Base-by-base conservation (phyloP, 2,113 vertebrate species). In the Glaucidium brasilianum region DNA sequence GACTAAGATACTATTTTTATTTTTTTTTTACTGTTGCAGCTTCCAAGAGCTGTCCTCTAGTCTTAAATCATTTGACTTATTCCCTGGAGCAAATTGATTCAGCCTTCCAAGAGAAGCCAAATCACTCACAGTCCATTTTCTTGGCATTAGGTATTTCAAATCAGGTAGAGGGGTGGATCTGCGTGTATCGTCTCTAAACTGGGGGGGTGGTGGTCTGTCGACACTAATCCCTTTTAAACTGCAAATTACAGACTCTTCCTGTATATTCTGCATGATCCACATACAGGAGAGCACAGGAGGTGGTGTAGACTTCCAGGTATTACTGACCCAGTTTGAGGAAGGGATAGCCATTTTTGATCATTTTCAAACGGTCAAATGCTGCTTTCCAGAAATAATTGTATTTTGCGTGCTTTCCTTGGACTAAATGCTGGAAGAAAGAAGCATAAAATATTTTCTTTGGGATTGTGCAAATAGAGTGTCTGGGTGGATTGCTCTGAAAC, bases 151-250 rank as follows among this genome's bases (percentile, higher is more conserved):
- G 23, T 50, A 60, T 10, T 81, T 72, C 30, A 9, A 2, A 47
- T 32, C 45, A 22, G 66, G 47, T 22, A 6, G 27, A 68, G 63
- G 53, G 72, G 8, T 58, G 53, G 50, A 7, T 85, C 85, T 21
- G 7, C 3, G 1, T 2, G n/a, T 27, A 4, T 30, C 2, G 0
- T 17, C 53, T 58, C 29, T 9, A 14, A 63, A 19, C 32, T 0
- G n/a, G 67, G 52, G 56, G 16, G 39, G 5, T 45, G 78, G 21
- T 29, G 22, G 7, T 30, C 18, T 86, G 6, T 35, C 1, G 1
- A 3, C 37, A 43, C 15, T 11, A 35, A 71, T 59, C 64, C 81
- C 66, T n/a, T 73, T 56, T 21, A 13, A 37, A 27, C 2, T 35
- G 49, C 1, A 5, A 52, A 35, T 90, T 56, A 2, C 59, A 27